These are phyloP conservation scores for Syrista parreyssii DNA, from an alignment of 2,888 invertebrate species.

Conservation along the genomic window DNA sequence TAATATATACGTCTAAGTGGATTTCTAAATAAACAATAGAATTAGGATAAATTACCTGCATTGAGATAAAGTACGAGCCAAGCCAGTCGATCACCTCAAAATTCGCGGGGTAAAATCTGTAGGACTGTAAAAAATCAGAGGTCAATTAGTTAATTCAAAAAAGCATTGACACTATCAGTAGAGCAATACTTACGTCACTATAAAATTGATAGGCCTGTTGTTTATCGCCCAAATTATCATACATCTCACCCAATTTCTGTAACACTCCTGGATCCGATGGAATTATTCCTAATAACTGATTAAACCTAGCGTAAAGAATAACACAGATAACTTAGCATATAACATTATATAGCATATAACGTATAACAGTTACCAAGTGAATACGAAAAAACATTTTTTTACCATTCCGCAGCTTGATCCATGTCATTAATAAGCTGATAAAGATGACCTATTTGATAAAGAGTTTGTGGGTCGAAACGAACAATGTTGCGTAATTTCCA, in stretches of 20 bases:
- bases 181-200: conserved; percentile 73
- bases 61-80: conserved; percentile 88
- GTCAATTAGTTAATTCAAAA: conserved; percentile 58
- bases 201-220: conserved; percentile 89
- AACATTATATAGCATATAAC: no score
- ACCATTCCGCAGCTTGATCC: conserved; percentile 75
- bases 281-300: conserved; percentile 83
- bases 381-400: conserved; percentile 41
- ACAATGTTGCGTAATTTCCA: conserved; percentile 80
- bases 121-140: conserved; percentile 46
- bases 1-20: not conserved
- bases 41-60: conserved; percentile 69
- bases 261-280: conserved; percentile 92
- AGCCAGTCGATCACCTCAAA: conserved; percentile 86
- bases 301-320: conserved; percentile 67
- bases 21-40: not conserved
- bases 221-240: conserved; percentile 90
- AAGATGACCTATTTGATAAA: conserved; percentile 83
- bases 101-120: conserved; percentile 61
- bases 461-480: conserved; percentile 78
- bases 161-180: conserved; percentile 33
- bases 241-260: conserved; percentile 89
- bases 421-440: conserved; percentile 76
- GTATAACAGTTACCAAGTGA: not conserved
- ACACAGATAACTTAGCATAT: conserved; percentile 9